Conservation (phyloP, 2,113 vertebrate species). For the Todiramphus saurophagus region DNA sequence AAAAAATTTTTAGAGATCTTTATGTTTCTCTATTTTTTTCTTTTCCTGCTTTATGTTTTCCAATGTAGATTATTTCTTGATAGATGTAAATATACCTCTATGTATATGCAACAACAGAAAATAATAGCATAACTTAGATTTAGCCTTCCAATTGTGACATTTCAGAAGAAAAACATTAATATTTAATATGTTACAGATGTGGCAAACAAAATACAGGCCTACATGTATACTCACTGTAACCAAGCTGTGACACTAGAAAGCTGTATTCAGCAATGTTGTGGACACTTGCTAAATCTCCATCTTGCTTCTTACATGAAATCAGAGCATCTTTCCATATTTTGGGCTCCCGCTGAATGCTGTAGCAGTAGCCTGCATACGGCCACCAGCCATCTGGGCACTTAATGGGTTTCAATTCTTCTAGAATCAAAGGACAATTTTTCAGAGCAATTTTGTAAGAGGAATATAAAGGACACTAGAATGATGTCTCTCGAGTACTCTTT, state of each 20-base stretch:
- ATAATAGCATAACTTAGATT: neutral
- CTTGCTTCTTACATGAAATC: slow-evolving; percentile 81
- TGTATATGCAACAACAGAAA: neutral
- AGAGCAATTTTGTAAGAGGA: neutral
- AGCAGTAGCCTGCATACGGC: slow-evolving; percentile 85
- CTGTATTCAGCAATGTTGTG: slow-evolving; percentile 87
- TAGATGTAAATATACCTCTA: neutral
- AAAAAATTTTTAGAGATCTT: neutral
- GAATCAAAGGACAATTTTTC: neutral
- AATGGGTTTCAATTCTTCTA: slow-evolving; percentile 38
- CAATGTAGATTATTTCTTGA: neutral
- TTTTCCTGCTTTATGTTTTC: neutral
- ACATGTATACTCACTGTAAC: slow-evolving; percentile 80
- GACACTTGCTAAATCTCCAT: slow-evolving; percentile 85
- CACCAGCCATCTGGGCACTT: slow-evolving; percentile 84
- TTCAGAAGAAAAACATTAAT: neutral
- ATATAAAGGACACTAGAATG: neutral
- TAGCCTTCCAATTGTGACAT: neutral
- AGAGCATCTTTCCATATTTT: slow-evolving; percentile 84
- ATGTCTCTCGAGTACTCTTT: neutral
- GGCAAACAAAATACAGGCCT: neutral
- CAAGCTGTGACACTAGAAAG: slow-evolving; percentile 87
- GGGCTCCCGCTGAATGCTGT: slow-evolving; percentile 77
- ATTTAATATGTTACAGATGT: neutral
- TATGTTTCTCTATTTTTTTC: neutral